Evolutionary conservation across 1,140 invertebrate genomes (phyloP), one percentile per base, ranked within the genome.

Genomic region (Pseudomyrmex gracilis): DNA sequence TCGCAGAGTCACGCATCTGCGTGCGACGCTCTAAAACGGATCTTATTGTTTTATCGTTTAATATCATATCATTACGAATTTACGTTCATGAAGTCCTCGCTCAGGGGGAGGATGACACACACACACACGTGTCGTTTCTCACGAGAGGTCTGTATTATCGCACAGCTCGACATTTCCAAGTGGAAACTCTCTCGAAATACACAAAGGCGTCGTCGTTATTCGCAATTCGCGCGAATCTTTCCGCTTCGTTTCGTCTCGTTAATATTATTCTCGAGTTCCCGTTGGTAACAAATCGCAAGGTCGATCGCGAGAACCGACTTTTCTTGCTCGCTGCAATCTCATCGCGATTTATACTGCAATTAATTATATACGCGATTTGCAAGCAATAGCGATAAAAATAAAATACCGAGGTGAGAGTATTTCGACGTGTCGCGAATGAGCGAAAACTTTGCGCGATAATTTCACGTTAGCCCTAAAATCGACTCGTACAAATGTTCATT

Each of bases 41-140:
- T 53, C 34, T 51, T 47, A 20, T 20, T 34, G 20, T 55, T 66
- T 66, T 55, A 47, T 67, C 63, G 9, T 34, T 17, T 67, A 77
- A 57, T 68, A n/a, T 47, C 63, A 9, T 67, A 57, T 68, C 2
- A 45, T 78, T 68, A 57, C 24, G 17, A 55, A 78, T 78, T 68
- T 57, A 68, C 24, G 51, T 34, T 68, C 74, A 57, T 17, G 34
- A 74, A 17, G 13, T 4, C 1, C 7, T 66, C n/a, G 13, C 15
- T 15, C 9, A 5, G 15, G 7, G 24, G 15, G 17, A 49, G 5
- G 22, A 17, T n/a, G n/a, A n/a, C n/a, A n/a, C n/a, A n/a, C n/a
- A n/a, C n/a, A n/a, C 2, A 49, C 12, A 45, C 45, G 12, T 49
- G 45, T 15, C 20, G 8, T 64, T 51, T 43, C 47, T 34, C 60